A percentile compares a stretch with the other conserved stretches of the same genome.
These are phyloP conservation scores for Pachypeltis micranthus DNA, from an alignment of 1,140 invertebrate genomes.

Conservation along the genomic window DNA sequence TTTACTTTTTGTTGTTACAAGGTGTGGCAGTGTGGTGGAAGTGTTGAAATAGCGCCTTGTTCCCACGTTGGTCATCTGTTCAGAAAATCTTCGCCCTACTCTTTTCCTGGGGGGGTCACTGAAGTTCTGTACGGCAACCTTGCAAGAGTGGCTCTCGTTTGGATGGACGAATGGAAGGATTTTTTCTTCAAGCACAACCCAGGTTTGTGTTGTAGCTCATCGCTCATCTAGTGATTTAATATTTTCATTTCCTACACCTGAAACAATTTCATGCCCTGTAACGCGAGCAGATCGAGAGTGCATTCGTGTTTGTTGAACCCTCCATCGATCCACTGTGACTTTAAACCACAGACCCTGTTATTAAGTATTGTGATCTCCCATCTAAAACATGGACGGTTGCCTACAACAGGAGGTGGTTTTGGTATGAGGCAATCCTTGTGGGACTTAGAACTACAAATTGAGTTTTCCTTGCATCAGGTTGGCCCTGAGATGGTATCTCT, in stretches of 20 bases:
- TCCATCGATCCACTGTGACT: too few species aligned
- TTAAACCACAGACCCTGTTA: too few species aligned
- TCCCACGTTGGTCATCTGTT: slow-evolving; percentile 98
- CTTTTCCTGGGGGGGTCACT: slow-evolving; percentile 75
- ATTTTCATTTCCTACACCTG: neutral
- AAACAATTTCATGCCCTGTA: neutral
- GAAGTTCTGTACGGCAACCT: slow-evolving; percentile 81
- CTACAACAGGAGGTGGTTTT: too few species aligned
- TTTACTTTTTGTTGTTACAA: slow-evolving; percentile 44
- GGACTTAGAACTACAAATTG: too few species aligned
- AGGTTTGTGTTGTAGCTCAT: slow-evolving; percentile 27
- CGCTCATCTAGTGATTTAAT: neutral
- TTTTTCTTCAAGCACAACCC: slow-evolving; percentile 79
- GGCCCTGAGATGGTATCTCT: too few species aligned
- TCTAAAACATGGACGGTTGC: too few species aligned
- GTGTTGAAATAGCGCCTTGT: slow-evolving; percentile 87
- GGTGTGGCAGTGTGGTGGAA: slow-evolving; percentile 95
- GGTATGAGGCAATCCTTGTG: too few species aligned
- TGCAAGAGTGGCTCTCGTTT: slow-evolving; percentile 74
- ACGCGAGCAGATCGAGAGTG: too few species aligned
- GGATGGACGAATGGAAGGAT: slow-evolving; percentile 90
- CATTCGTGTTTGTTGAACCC: too few species aligned
- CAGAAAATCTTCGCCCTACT: slow-evolving; percentile 83
- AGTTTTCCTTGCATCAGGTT: too few species aligned
- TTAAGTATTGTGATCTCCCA: too few species aligned